These are phyloP conservation scores for Gerris lacustris DNA, from an alignment of 2,888 invertebrate species.

Conservation along the genomic window DNA sequence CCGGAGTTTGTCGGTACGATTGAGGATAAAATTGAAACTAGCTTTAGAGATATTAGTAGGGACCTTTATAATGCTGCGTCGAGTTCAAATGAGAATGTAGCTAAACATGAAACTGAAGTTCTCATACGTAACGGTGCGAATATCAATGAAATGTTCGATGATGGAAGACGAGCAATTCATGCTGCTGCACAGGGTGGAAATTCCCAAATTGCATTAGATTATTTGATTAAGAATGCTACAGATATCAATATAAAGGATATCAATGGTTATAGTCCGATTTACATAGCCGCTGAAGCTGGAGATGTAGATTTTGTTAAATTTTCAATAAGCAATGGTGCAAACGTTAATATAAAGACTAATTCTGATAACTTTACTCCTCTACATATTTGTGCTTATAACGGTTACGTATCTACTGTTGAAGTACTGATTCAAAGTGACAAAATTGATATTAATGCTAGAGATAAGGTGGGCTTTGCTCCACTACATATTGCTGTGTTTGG, in stretches of 20 bases:
- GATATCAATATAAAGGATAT: background rate
- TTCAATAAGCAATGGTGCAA: background rate
- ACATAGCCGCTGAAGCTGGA: slow-evolving; percentile 1
- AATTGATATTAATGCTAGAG: background rate
- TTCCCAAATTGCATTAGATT: background rate
- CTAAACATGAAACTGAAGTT: background rate
- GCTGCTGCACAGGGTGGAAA: slow-evolving; percentile 6
- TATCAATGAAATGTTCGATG: background rate
- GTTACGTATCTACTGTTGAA: background rate
- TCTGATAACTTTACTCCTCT: background rate
- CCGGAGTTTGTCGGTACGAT: background rate
- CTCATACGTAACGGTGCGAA: background rate
- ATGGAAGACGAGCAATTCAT: slow-evolving; percentile 4
- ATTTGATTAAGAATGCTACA: background rate
- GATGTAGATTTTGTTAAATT: background rate
- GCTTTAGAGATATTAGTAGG: slow-evolving; percentile 5
- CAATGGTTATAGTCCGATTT: slow-evolving; percentile 4
- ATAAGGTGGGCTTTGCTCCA: background rate
- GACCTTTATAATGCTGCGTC: slow-evolving; percentile 9
- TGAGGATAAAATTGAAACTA: background rate
- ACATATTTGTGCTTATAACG: background rate
- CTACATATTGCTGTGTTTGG: background rate
- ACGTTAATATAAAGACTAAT: background rate
- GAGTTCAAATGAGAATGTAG: background rate
- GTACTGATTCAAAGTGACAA: background rate